A percentile compares a stretch with the other conserved stretches of the same genome.
These are phyloP conservation scores for Hyles lineata DNA, from an alignment of 2,888 invertebrate genomes.

Conservation along the genomic window DNA sequence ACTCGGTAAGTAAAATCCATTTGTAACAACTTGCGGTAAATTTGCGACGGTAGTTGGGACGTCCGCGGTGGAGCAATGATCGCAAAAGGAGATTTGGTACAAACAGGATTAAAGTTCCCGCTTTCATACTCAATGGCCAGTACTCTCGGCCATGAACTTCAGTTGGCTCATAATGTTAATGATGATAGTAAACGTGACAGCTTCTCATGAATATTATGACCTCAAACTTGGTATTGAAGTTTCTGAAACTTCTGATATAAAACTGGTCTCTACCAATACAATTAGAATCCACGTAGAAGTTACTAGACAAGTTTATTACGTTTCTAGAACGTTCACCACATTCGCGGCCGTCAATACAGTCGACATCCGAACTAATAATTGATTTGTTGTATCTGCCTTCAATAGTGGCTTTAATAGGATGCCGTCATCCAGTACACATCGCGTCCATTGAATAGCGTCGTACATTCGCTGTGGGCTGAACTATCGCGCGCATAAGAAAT, in stretches of 20 bases:
- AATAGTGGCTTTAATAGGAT: slow-evolving; percentile 40
- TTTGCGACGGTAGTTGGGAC: too few species aligned
- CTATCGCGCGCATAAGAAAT: slow-evolving; percentile 56
- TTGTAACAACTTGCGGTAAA: background rate
- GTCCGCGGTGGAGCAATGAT: too few species aligned
- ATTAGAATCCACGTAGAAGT: background rate
- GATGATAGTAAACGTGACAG: too few species aligned
- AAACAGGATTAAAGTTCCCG: too few species aligned
- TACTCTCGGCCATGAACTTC: too few species aligned
- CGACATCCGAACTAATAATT: slow-evolving; percentile 50
- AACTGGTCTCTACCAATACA: background rate
- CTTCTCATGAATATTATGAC: too few species aligned
- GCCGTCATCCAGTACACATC: slow-evolving; percentile 50
- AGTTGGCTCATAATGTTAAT: too few species aligned
- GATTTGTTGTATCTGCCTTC: slow-evolving; percentile 42
- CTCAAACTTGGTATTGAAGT: too few species aligned
- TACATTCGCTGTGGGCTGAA: slow-evolving; percentile 46
- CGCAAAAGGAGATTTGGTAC: too few species aligned
- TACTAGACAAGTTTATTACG: background rate
- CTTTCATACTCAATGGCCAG: too few species aligned
- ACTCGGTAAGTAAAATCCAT: background rate
- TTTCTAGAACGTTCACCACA: slow-evolving; percentile 7
- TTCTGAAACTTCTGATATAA: background rate
- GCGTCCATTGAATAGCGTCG: slow-evolving; percentile 55
- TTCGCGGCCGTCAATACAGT: slow-evolving; percentile 42